Evolutionary conservation across 2,113 vertebrate species (phyloP).

Genomic region (Seriola rivoliana): DNA sequence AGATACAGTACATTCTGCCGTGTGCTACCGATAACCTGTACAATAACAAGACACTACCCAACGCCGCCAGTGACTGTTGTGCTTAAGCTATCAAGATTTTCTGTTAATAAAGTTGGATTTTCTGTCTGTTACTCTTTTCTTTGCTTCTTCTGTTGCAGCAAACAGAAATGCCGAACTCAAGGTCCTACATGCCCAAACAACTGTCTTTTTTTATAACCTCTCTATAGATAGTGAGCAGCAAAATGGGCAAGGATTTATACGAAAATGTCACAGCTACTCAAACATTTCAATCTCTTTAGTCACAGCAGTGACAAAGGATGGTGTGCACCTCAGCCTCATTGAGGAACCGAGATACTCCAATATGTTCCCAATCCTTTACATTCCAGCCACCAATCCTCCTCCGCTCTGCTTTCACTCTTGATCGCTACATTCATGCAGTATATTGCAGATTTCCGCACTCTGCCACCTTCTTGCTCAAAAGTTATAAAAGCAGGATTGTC

Average conservation of each 20-base stretch:
- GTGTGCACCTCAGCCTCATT: too few relatives aligned
- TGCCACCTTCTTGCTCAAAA: neutral
- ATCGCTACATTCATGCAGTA: neutral
- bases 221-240: neutral
- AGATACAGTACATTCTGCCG: too few relatives aligned
- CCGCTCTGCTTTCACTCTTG: neutral
- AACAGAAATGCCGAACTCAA: neutral
- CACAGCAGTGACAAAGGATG: neutral
- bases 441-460: neutral
- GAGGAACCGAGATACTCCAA: neutral
- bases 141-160: neutral
- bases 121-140: neutral
- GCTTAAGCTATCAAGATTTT: neutral
- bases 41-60: neutral
- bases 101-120: neutral
- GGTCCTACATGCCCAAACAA: neutral
- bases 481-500: constrained; percentile 8
- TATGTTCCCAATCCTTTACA: neutral
- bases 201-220: constrained; percentile 9
- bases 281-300: constrained; percentile 1
- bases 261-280: constrained; percentile 32
- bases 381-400: neutral
- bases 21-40: too few relatives aligned
- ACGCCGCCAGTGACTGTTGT: neutral
- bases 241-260: constrained; percentile 25